Evolutionary conservation across 2,113 vertebrate genomes (phyloP).

Genomic region (Nothocercus nigrocapillus): DNA sequence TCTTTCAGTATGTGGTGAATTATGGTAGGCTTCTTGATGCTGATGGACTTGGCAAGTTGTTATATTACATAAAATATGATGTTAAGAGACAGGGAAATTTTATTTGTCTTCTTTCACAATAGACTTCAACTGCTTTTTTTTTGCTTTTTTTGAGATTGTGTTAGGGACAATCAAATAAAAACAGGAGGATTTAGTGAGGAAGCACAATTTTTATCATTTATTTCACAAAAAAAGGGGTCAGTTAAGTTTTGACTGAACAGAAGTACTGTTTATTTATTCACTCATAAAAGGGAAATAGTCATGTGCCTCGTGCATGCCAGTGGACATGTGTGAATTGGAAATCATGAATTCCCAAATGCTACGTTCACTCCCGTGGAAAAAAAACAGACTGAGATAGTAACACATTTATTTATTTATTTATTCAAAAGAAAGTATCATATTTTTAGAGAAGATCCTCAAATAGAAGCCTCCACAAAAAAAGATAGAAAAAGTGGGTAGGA

Average conservation of each 20-base stretch:
- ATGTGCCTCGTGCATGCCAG: not conserved
- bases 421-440: not conserved
- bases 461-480: not conserved
- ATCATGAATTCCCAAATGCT: not conserved
- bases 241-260: not conserved
- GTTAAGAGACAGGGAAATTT: not conserved
- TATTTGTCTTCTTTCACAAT: not conserved
- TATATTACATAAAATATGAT: not conserved
- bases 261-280: not conserved
- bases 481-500: not conserved
- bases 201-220: not conserved
- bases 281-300: not conserved
- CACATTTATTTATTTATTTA: not conserved
- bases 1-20: not conserved
- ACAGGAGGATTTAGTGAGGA: not conserved
- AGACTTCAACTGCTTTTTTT: not conserved
- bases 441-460: not conserved
- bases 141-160: not conserved
- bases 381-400: not conserved
- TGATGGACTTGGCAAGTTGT: not conserved
- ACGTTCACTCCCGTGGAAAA: not conserved
- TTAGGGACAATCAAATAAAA: not conserved
- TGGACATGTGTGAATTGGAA: rapidly evolving
- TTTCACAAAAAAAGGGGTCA: not conserved
- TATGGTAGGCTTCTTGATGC: not conserved